phyloP scores from a whole-genome alignment of 92 coral and sea anemone genomes.

The Actinostola sp. region DNA sequence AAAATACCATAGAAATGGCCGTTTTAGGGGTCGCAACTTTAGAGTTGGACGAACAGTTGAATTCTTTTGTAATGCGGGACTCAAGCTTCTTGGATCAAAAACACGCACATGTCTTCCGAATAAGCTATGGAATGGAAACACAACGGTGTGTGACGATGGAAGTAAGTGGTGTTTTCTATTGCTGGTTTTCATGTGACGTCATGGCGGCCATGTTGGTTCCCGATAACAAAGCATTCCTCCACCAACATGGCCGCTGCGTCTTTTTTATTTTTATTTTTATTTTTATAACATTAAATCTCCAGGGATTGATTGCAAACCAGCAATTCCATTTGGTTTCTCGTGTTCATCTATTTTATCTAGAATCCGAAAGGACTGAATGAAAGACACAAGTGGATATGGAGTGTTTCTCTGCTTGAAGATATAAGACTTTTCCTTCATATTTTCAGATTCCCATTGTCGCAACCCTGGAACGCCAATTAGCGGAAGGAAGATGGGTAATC shows the following conservation, averaged over 20 bases:
- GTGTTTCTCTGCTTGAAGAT: background rate
- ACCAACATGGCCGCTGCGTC: too few species aligned
- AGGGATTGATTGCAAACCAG: too few species aligned
- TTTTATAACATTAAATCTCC: too few species aligned
- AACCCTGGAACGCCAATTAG: conserved; percentile 81
- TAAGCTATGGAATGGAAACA: conserved; percentile 77
- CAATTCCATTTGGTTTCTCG: too few species aligned
- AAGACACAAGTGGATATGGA: too few species aligned
- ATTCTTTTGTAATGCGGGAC: conserved; percentile 76
- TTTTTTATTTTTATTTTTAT: background rate
- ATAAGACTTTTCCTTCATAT: background rate
- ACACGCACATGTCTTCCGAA: conserved; percentile 70
- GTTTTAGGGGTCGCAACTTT: conserved; percentile 46
- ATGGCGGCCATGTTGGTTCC: too few species aligned
- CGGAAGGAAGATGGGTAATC: conserved; percentile 63
- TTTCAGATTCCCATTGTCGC: conserved; percentile 68
- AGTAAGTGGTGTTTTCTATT: conserved; percentile 54
- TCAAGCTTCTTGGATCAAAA: conserved; percentile 70
- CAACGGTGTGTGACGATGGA: conserved; percentile 75
- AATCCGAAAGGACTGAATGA: too few species aligned
- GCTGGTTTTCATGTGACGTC: too few species aligned
- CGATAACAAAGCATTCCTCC: too few species aligned
- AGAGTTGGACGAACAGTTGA: conserved; percentile 57
- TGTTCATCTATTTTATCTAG: too few species aligned
- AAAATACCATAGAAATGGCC: conserved; percentile 68